Percentiles rank a stretch among this genome's conserved stretches.
Conservation (phyloP, 2,113 vertebrate species). For the Alexandromys fortis region DNA sequence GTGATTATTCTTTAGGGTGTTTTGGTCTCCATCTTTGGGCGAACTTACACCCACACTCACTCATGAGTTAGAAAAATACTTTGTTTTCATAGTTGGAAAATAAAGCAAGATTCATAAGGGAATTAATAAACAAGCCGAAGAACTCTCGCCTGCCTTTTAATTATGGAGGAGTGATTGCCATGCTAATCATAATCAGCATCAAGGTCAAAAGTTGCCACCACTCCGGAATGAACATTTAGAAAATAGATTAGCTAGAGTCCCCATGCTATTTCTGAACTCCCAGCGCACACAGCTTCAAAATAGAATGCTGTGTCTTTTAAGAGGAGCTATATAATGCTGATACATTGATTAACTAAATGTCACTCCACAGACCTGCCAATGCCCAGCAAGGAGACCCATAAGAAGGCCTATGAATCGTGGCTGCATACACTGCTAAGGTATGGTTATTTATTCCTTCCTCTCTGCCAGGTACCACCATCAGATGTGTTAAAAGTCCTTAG, state of each 20-base stretch:
- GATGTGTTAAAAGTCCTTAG: neutral
- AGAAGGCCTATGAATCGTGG: neutral
- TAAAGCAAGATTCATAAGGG: slow-evolving; percentile 63
- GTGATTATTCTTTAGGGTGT: neutral
- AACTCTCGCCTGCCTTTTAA: slow-evolving; percentile 78
- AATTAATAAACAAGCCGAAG: slow-evolving; percentile 79
- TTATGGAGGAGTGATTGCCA: slow-evolving; percentile 82
- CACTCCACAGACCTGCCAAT: neutral
- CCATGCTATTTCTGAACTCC: slow-evolving; percentile 75
- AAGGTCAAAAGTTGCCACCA: slow-evolving; percentile 81
- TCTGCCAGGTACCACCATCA: neutral
- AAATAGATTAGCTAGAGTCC: slow-evolving; percentile 79
- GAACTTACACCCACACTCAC: neutral
- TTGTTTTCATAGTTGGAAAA: slow-evolving; percentile 25
- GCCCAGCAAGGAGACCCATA: neutral
- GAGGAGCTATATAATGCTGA: slow-evolving; percentile 25
- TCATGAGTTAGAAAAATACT: slow-evolving; percentile 41
- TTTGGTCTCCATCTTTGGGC: neutral
- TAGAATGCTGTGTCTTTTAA: slow-evolving; percentile 63
- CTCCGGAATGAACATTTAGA: slow-evolving; percentile 77
- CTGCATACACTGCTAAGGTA: neutral
- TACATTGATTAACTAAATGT: slow-evolving; percentile 43
- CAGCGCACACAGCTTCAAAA: slow-evolving; percentile 44
- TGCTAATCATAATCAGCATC: slow-evolving; percentile 82
- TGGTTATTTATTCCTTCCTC: neutral